Conservation (phyloP, 2,113 vertebrate species). For the Callipepla squamata region DNA sequence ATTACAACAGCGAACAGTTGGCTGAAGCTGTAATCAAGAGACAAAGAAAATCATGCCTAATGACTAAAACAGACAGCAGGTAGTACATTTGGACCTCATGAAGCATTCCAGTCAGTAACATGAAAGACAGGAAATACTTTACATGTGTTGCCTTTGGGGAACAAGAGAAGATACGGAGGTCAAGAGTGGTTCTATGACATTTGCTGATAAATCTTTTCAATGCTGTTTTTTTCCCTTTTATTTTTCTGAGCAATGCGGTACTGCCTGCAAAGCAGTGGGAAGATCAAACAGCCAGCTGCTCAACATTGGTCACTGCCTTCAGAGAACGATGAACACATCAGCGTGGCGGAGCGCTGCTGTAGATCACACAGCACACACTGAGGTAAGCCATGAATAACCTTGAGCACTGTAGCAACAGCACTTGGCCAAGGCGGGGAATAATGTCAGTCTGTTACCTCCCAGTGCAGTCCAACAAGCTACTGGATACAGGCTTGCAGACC, state of each 20-base stretch:
- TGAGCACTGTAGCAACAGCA: neutral
- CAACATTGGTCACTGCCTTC: constrained; percentile 22
- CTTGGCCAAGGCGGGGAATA: neutral
- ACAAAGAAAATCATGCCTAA: constrained; percentile 21
- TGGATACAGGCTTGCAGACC: neutral
- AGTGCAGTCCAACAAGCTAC: neutral
- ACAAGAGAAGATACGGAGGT: neutral
- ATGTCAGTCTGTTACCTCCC: neutral
- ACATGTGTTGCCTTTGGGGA: constrained; percentile 36
- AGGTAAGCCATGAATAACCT: constrained; percentile 5
- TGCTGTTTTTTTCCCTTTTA: fast-evolving
- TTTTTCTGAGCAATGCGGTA: neutral
- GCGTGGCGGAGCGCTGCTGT: neutral
- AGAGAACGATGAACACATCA: constrained; percentile 41
- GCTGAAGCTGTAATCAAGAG: constrained; percentile 27
- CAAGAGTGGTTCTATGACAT: neutral
- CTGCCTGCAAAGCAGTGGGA: constrained; percentile 14
- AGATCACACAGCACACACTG: constrained; percentile 40
- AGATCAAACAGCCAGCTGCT: constrained; percentile 55
- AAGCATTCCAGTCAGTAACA: constrained; percentile 30
- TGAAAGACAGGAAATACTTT: constrained; percentile 60
- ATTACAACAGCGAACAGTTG: constrained; percentile 19
- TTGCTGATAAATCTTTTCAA: constrained; percentile 50
- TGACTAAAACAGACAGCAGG: constrained; percentile 58
- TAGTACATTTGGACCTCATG: constrained; percentile 48